Evolutionary conservation across 2,113 vertebrate genomes (phyloP).

Genomic region (Calyptommatus sinebrachiatus): DNA sequence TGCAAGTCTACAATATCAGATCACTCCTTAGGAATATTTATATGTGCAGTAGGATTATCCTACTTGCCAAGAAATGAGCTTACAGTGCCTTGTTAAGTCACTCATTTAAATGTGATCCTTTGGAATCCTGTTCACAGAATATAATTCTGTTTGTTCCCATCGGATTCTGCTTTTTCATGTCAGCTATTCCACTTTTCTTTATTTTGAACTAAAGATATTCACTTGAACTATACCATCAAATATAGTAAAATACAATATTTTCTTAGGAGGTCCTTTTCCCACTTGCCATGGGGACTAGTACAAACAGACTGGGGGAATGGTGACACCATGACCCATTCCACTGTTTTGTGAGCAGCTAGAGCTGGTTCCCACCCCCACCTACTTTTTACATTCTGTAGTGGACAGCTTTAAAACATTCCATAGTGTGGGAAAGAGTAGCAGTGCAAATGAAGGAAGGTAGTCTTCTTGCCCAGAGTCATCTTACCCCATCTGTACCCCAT

Average conservation of each 20-base stretch:
- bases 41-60: constrained; percentile 53
- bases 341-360: too few relatives aligned
- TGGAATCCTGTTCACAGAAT: constrained; percentile 50
- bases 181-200: constrained; percentile 41
- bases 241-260: not conserved
- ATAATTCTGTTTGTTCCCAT: constrained; percentile 51
- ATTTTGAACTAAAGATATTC: constrained; percentile 37
- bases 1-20: constrained; percentile 40
- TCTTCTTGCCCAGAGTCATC: too few relatives aligned
- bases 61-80: constrained; percentile 57
- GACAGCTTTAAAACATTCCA: too few relatives aligned
- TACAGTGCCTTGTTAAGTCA: constrained; percentile 60
- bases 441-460: too few relatives aligned
- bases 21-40: constrained; percentile 55
- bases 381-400: too few relatives aligned
- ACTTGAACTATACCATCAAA: not conserved
- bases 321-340: too few relatives aligned
- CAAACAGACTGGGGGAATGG: too few relatives aligned
- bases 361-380: too few relatives aligned
- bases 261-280: too few relatives aligned
- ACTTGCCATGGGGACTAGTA: too few relatives aligned
- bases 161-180: constrained; percentile 43
- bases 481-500: too few relatives aligned
- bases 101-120: constrained; percentile 61
- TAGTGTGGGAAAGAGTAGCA: too few relatives aligned